Evolutionary conservation across 2,888 invertebrate genomes (phyloP).

Genomic region (Ochropleura leucogaster): DNA sequence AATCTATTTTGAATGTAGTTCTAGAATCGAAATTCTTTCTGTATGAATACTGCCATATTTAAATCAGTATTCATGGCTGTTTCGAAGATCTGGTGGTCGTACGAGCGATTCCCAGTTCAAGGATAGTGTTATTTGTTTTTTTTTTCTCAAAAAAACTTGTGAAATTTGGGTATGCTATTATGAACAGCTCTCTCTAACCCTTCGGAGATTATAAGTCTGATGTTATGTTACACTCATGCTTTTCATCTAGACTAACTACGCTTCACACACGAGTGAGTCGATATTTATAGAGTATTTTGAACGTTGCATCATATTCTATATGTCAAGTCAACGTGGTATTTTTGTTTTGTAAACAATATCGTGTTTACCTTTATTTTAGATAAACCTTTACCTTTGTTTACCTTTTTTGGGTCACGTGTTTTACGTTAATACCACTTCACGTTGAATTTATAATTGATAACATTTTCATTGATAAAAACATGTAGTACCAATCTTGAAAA

Average conservation of each 20-base stretch:
- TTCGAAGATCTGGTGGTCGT: too few relatives aligned
- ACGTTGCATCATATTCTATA: slow-evolving; percentile 33
- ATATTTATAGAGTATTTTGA: slow-evolving; percentile 13
- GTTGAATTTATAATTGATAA: slow-evolving; percentile 4
- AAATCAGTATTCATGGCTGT: not conserved
- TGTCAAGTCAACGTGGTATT: slow-evolving; percentile 30
- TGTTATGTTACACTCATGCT: not conserved
- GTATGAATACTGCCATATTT: not conserved
- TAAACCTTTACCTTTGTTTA: slow-evolving; percentile 32
- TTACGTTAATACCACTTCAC: slow-evolving; percentile 17
- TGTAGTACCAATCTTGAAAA: not conserved
- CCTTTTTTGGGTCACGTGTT: slow-evolving; percentile 42
- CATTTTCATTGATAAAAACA: slow-evolving; percentile 25
- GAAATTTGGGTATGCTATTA: too few relatives aligned
- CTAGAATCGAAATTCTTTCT: too few relatives aligned
- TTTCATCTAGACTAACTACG: not conserved
- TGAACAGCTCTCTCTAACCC: too few relatives aligned
- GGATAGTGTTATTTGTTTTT: too few relatives aligned
- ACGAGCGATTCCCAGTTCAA: too few relatives aligned
- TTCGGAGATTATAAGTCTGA: too few relatives aligned
- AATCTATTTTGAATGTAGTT: too few relatives aligned
- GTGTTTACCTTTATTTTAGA: slow-evolving; percentile 32
- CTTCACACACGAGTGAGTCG: not conserved
- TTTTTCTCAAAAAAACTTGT: too few relatives aligned
- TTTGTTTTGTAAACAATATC: slow-evolving; percentile 33